Percentiles rank a stretch among this genome's conserved stretches.
These are phyloP conservation scores for Rhinoderma darwinii DNA, from an alignment of 2,113 vertebrate species.

Conservation along the genomic window DNA sequence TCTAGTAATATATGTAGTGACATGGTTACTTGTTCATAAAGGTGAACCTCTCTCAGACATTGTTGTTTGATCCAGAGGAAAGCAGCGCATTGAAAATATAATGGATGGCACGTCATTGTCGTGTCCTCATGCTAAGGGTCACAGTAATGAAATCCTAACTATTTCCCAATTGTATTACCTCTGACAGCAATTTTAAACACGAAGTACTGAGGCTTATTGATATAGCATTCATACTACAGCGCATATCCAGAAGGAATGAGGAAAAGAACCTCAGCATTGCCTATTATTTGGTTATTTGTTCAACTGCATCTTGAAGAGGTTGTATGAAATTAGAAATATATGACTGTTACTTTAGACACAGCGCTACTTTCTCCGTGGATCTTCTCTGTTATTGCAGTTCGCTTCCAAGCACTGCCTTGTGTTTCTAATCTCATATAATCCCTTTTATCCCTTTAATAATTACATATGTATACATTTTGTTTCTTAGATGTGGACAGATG, in stretches of 20 bases:
- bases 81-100: constrained; percentile 1
- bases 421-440: too few relatives aligned
- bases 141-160: constrained; percentile 3
- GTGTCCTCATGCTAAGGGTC: constrained; percentile 5
- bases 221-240: not conserved
- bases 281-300: not conserved
- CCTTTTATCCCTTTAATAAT: too few relatives aligned
- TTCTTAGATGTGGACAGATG: not conserved
- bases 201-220: not conserved
- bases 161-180: not conserved
- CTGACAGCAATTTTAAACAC: not conserved
- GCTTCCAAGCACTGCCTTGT: too few relatives aligned
- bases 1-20: not conserved
- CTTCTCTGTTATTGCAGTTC: too few relatives aligned
- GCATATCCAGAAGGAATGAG: not conserved
- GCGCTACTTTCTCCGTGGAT: too few relatives aligned
- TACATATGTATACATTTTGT: too few relatives aligned
- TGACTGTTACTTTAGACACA: too few relatives aligned
- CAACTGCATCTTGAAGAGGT: not conserved
- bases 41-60: not conserved
- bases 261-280: not conserved
- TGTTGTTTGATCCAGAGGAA: not conserved
- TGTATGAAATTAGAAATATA: too few relatives aligned
- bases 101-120: not conserved
- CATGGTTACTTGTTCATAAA: not conserved